Evolutionary conservation across 2,797 vertebrate species (phyloP).

Genomic region (Philypnodon macrostomus): DNA sequence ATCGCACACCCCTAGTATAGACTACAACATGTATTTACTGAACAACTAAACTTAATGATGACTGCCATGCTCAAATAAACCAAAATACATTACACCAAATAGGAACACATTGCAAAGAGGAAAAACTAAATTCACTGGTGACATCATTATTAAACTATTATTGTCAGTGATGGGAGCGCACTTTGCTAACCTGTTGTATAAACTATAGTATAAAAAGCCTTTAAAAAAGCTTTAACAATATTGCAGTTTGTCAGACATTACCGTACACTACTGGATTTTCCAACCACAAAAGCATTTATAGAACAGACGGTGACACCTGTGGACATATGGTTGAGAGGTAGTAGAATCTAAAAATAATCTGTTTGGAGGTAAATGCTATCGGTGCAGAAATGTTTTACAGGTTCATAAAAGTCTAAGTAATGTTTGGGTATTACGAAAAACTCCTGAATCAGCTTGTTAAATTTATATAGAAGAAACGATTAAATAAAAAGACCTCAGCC

Average conservation of each 20-base stretch:
- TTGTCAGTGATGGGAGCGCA: too few relatives aligned
- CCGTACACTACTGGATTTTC: not conserved
- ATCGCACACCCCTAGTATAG: too few relatives aligned
- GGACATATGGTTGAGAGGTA: not conserved
- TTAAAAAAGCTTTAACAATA: not conserved
- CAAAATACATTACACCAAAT: too few relatives aligned
- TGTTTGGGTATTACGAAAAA: not conserved
- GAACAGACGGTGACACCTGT: slow-evolving; percentile 5
- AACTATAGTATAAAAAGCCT: too few relatives aligned
- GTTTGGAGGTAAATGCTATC: not conserved
- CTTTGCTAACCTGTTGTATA: too few relatives aligned
- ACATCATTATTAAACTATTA: too few relatives aligned
- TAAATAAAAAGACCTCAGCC: too few relatives aligned
- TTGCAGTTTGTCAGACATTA: not conserved
- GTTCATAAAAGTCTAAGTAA: not conserved
- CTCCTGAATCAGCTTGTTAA: not conserved
- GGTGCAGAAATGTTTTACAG: not conserved
- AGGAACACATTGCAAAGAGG: too few relatives aligned
- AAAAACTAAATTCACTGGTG: too few relatives aligned
- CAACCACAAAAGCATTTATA: not conserved
- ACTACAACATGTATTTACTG: too few relatives aligned
- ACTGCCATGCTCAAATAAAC: too few relatives aligned
- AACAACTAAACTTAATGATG: too few relatives aligned
- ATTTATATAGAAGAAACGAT: not conserved
- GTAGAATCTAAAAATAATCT: slow-evolving; percentile 4